Percentiles rank a stretch among this genome's conserved stretches.
These are phyloP conservation scores for Rhopalosiphum padi DNA, from an alignment of 1,140 invertebrate species.

Conservation along the genomic window DNA sequence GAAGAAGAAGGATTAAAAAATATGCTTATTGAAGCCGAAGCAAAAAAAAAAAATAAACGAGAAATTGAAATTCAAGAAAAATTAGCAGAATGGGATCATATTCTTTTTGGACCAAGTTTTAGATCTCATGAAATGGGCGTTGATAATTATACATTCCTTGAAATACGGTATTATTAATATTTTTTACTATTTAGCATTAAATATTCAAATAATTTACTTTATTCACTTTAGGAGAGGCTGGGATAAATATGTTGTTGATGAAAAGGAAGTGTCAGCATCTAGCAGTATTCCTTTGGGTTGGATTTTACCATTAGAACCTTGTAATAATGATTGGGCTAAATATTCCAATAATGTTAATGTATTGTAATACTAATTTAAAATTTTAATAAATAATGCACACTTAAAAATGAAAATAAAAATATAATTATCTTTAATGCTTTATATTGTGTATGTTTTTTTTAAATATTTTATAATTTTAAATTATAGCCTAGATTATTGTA, in stretches of 20 bases:
- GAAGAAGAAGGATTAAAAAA: conserved; percentile 61
- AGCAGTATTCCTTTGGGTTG: conserved; percentile 60
- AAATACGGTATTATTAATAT: conserved; percentile 56
- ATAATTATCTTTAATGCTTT: neutral
- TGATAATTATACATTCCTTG: conserved; percentile 59
- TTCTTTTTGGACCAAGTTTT: conserved; percentile 59
- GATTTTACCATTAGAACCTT: conserved; percentile 59
- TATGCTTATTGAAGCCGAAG: conserved; percentile 63
- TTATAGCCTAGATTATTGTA: neutral
- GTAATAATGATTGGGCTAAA: conserved; percentile 57
- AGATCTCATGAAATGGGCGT: conserved; percentile 7
- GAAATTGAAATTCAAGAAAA: conserved; percentile 65
- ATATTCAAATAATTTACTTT: neutral
- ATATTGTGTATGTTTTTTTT: neutral
- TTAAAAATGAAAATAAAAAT: neutral
- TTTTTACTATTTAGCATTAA: neutral
- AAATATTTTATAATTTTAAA: neutral
- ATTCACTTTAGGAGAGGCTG: conserved; percentile 57
- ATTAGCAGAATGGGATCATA: conserved; percentile 66
- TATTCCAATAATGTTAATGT: neutral
- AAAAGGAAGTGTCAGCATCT: conserved; percentile 28
- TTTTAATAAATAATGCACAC: neutral
- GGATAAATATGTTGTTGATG: conserved; percentile 58
- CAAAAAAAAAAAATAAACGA: conserved; percentile 65
- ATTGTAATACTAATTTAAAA: neutral